Evolutionary conservation across 1,140 invertebrate species (phyloP), one percentile per base, ranked within the genome.

Genomic region (Aphis craccivora): DNA sequence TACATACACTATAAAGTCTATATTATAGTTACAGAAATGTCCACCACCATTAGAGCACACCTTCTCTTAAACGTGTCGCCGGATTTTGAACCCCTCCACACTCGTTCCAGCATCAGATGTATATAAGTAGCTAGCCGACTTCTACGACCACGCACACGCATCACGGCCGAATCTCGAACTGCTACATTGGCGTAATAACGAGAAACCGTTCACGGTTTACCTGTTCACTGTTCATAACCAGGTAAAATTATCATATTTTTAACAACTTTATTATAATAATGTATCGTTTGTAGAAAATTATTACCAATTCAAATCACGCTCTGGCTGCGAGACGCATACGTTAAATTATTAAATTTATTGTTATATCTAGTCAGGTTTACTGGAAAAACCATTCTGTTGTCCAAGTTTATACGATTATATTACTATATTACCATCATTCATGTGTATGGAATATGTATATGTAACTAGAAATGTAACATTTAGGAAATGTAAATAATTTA

Each of bases 21-120:
- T 67, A n/a, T n/a, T n/a, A n/a, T 67, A 67, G 60, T 67, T 67
- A n/a, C 60, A n/a, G 60, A 67, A 67, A 67, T 67, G 60, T 67
- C 60, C 60, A 67, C 30, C 60, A 30, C 55, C 55, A 25, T 60
- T 8, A 67, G n/a, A 8, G 14, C 60, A 67, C 60, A 11, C 14
- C 30, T 67, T 60, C 60, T n/a, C 60, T 67, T 67, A 67, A n/a
- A 67, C 60, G 30, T 67, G 30, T n/a, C 30, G 2, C 30, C 14
- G 60, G 11, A n/a, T 67, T n/a, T n/a, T 11, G 11, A n/a, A 67
- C 60, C 60, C 30, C 60, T 67, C 60, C 60, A 67, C 60, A 4
- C 60, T 67, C 60, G 60, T n/a, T n/a, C 60, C 60, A 67, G 60
- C 30, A 67, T 67, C 60, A n/a, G 60, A 18, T n/a, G 30, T 67